These are phyloP conservation scores for Cygnus buccinator DNA, from an alignment of 2,113 vertebrate species.

Conservation along the genomic window DNA sequence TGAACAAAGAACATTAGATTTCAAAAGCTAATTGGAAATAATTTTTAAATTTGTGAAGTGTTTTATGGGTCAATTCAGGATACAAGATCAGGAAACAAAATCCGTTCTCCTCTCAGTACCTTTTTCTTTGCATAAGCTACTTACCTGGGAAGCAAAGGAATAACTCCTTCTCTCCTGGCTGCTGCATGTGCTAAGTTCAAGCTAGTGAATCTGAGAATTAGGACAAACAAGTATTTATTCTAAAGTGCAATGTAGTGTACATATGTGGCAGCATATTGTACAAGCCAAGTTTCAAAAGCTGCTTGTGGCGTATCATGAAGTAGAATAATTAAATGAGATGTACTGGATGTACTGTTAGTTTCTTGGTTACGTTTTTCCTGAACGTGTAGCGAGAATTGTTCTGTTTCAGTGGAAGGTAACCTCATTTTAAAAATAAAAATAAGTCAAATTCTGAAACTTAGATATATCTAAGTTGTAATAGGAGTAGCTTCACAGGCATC, in stretches of 20 bases:
- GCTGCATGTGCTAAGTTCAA: neutral
- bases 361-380: neutral
- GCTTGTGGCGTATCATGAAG: neutral
- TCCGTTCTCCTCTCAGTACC: neutral
- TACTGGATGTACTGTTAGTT: rapidly evolving
- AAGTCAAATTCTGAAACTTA: neutral
- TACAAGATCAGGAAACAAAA: neutral
- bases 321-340: neutral
- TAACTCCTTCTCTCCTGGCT: neutral
- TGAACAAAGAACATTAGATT: neutral
- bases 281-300: neutral
- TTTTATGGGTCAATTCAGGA: neutral
- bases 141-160: neutral
- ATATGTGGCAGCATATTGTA: neutral
- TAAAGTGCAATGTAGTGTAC: neutral
- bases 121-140: neutral
- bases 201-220: neutral
- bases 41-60: neutral
- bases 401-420: neutral
- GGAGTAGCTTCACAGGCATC: neutral
- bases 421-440: neutral
- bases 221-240: neutral
- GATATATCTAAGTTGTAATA: neutral
- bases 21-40: neutral
- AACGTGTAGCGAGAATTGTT: neutral